Conservation (phyloP, 1,140 invertebrate genomes). For the Camponotus vicinus region DNA sequence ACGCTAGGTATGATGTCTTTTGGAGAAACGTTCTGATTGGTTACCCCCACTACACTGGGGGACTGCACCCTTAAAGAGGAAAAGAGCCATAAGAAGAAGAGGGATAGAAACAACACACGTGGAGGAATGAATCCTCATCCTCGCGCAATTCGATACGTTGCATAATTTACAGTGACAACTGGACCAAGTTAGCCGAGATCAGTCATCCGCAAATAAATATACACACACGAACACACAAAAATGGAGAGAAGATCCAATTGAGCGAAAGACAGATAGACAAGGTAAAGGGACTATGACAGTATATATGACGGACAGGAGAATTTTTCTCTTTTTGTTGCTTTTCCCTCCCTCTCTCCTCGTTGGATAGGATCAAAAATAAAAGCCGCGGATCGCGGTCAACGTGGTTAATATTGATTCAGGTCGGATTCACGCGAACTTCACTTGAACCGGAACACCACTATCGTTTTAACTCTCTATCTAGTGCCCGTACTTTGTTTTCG, state of each 20-base stretch:
- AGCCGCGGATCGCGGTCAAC: constrained; percentile 23
- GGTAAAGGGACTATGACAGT: not conserved
- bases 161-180: constrained; percentile 9
- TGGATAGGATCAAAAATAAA: constrained; percentile 36
- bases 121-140: not conserved
- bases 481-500: constrained; percentile 42
- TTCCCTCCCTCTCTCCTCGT: not conserved
- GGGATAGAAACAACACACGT: not conserved
- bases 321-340: not conserved
- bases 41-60: too few species aligned
- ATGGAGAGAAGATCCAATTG: not conserved
- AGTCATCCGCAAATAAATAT: constrained; percentile 36
- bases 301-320: not conserved
- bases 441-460: constrained; percentile 33
- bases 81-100: not conserved
- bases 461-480: constrained; percentile 73
- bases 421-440: constrained; percentile 60
- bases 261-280: constrained; percentile 9
- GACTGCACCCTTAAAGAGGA: too few species aligned
- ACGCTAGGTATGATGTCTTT: too few species aligned
- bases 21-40: too few species aligned
- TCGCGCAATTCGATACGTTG: constrained; percentile 10
- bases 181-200: constrained; percentile 24
- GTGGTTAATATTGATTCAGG: constrained; percentile 76
- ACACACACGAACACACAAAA: not conserved